Conservation (phyloP, 2,888 invertebrate genomes). For the Eilema griseolum region DNA sequence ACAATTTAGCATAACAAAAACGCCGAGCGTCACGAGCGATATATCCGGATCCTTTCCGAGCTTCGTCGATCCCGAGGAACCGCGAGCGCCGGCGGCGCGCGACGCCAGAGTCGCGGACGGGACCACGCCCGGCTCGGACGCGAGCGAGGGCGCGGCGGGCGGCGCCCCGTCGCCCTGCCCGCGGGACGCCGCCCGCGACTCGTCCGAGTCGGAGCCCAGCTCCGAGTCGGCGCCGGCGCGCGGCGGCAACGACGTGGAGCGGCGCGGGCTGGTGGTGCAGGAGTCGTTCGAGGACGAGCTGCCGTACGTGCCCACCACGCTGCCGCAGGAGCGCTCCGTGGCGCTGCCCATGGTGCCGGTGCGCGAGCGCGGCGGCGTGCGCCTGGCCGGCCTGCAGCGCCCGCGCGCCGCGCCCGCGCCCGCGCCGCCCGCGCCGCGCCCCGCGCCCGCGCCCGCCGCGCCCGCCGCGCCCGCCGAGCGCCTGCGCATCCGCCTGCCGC, state of each 20-base stretch:
- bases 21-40: slow-evolving; percentile 88
- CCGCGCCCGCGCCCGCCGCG: slow-evolving; percentile 59
- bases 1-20: slow-evolving; percentile 89
- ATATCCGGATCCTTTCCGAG: slow-evolving; percentile 83
- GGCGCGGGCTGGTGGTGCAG: slow-evolving; percentile 90
- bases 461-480: slow-evolving; percentile 61
- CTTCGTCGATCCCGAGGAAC: slow-evolving; percentile 88
- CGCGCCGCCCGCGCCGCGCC: slow-evolving; percentile 72
- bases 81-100: slow-evolving; percentile 41
- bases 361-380: slow-evolving; percentile 75
- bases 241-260: slow-evolving; percentile 88
- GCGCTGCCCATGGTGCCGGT: slow-evolving; percentile 94
- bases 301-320: slow-evolving; percentile 96
- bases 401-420: slow-evolving; percentile 90
- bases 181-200: slow-evolving; percentile 68
- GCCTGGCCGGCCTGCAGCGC: slow-evolving; percentile 74
- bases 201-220: slow-evolving; percentile 90
- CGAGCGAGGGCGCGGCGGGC: slow-evolving; percentile 38
- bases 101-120: slow-evolving; percentile 44
- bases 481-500: slow-evolving; percentile 45
- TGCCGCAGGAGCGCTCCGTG: slow-evolving; percentile 94
- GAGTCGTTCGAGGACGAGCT: slow-evolving; percentile 95
- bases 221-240: slow-evolving; percentile 81
- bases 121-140: slow-evolving; percentile 33
- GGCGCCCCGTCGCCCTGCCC: slow-evolving; percentile 31